Conservation (phyloP, 2,797 vertebrate genomes). For the Ctenopoma multispine region DNA sequence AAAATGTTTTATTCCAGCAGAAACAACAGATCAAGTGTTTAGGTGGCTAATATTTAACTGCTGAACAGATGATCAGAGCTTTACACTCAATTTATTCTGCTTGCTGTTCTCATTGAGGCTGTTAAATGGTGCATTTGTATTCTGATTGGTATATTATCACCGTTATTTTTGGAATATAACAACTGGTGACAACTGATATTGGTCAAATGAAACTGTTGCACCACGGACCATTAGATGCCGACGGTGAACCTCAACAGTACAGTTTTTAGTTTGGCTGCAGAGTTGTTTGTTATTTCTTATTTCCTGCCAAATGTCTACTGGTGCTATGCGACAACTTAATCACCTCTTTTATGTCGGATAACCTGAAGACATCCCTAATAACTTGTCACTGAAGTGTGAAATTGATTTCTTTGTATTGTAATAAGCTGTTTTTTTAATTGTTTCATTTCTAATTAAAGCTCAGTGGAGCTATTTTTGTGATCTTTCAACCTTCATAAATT, state of each 20-base stretch:
- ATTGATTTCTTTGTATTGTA: neutral
- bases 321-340: neutral
- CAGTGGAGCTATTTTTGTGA: neutral
- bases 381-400: neutral
- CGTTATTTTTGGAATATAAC: too few species aligned
- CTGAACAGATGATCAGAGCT: too few species aligned
- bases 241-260: neutral
- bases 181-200: neutral
- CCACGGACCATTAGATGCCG: neutral
- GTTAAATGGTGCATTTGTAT: too few species aligned
- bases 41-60: too few species aligned
- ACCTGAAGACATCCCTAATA: neutral
- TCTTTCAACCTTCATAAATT: neutral
- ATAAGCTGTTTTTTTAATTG: neutral
- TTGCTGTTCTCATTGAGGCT: too few species aligned
- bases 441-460: slow-evolving; percentile 11
- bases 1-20: too few species aligned
- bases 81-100: too few species aligned
- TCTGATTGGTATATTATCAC: too few species aligned
- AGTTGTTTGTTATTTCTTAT: neutral
- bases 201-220: neutral
- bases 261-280: neutral
- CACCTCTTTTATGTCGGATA: neutral
- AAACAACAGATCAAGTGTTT: too few species aligned
- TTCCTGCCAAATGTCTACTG: neutral